Conservation (phyloP, 1,140 invertebrate species). For the Neodiprion virginianus region DNA sequence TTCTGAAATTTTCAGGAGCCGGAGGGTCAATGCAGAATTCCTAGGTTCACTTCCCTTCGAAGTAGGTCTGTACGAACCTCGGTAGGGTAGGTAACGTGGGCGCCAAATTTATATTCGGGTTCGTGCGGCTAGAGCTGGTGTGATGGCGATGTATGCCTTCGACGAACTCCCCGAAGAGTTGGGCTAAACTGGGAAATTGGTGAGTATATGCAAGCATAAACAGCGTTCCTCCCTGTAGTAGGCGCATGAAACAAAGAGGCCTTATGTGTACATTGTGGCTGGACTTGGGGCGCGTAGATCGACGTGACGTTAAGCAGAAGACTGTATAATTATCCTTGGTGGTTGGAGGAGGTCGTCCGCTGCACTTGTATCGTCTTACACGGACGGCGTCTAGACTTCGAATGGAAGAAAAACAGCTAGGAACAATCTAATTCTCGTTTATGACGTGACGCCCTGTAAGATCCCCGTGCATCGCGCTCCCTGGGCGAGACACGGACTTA, state of each 20-base stretch:
- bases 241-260: neutral
- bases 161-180: too few relatives aligned
- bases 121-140: too few relatives aligned
- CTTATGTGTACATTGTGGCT: neutral
- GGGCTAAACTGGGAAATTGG: too few relatives aligned
- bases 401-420: neutral
- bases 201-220: too few relatives aligned
- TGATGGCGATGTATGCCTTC: too few relatives aligned
- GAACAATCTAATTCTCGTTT: neutral
- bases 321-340: neutral
- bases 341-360: neutral
- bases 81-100: too few relatives aligned
- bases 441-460: neutral
- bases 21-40: too few relatives aligned
- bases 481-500: neutral
- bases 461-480: neutral
- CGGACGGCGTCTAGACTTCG: neutral
- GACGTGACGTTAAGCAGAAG: neutral
- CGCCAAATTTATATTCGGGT: too few relatives aligned
- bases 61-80: too few relatives aligned
- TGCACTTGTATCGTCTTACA: slow-evolving; percentile 7
- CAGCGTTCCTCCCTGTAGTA: too few relatives aligned
- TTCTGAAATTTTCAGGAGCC: too few relatives aligned
- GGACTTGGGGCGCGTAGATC: neutral
- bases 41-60: too few relatives aligned